Evolutionary conservation across 2,113 vertebrate genomes (phyloP), one percentile per base, ranked within the genome.

Genomic region (Siniperca knerii): DNA sequence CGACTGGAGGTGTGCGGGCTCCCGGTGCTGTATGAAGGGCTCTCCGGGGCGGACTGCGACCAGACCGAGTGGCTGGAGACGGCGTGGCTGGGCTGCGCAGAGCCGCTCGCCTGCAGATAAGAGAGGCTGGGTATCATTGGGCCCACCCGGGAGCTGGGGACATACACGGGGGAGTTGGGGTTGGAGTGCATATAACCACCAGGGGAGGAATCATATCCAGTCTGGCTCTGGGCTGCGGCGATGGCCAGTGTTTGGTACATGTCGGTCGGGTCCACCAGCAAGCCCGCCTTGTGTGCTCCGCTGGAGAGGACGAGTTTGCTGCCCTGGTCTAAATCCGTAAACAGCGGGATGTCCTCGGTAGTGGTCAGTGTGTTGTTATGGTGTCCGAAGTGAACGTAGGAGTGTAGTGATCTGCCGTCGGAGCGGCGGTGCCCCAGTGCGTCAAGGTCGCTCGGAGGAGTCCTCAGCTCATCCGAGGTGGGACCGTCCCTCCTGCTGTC

Each of bases 201-300:
- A 1, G 97, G 93, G 21, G 96, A 96, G 37, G 97, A 95, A 86
- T 99, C 97, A 86, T 98, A 99, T 92, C 97, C 96, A 81, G 96
- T 93, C 78, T 97, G 97, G 78, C 96, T 96, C 90, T 97, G 98
- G 83, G 96, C 95, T 44, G 97, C 97, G 62, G 97, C 97, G 83
- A 98, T 97, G 90, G 98, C 97, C 89, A 98, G 95, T 81, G 97
- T 98, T 91, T 98, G 98, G 92, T 99, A 99, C 98, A 99, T 99
- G 94, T 98, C 98, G 90, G 96, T 96, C 91, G 97, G 96, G 94
- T 97, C 97, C 86, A 96, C 95, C 75, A 96, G 92, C 69, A 96
- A 70, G 83, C 95, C 89, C 88, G 95, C 92, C 92, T 98, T 97
- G 92, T 97, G 94, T 85, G 96, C 94, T 74, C 96, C 97, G 82